phyloP scores from a whole-genome alignment of 2,797 vertebrate genomes.

The Peromyscus nudipes region DNA sequence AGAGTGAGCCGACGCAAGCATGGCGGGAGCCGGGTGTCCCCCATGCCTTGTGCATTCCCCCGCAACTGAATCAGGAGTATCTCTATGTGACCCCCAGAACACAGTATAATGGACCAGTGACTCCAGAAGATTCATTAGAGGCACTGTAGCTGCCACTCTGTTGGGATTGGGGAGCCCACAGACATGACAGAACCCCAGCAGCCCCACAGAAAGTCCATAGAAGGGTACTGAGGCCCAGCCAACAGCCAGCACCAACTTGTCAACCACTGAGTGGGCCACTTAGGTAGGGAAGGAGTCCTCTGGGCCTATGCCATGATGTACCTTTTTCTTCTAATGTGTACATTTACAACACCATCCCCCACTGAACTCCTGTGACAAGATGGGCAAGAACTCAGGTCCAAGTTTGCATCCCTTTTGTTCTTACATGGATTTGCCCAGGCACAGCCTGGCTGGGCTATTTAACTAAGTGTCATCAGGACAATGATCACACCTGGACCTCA shows the following conservation, averaged over 20 bases:
- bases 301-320: rapidly evolving
- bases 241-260: neutral
- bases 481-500: rapidly evolving
- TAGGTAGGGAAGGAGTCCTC: neutral
- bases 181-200: rapidly evolving
- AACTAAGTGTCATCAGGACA: rapidly evolving
- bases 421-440: neutral
- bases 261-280: neutral
- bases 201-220: neutral
- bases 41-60: neutral
- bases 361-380: neutral
- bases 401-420: neutral
- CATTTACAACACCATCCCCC: neutral
- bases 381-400: neutral
- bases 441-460: neutral
- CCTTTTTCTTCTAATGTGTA: neutral
- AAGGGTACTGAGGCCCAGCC: neutral
- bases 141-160: rapidly evolving
- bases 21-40: rapidly evolving
- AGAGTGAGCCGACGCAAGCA: rapidly evolving
- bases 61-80: neutral
- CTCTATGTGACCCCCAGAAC: neutral
- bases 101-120: rapidly evolving
- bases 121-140: neutral
- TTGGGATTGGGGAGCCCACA: neutral